Base-by-base conservation (phyloP, 2,888 invertebrate species). In the Alsophila aescularia region DNA sequence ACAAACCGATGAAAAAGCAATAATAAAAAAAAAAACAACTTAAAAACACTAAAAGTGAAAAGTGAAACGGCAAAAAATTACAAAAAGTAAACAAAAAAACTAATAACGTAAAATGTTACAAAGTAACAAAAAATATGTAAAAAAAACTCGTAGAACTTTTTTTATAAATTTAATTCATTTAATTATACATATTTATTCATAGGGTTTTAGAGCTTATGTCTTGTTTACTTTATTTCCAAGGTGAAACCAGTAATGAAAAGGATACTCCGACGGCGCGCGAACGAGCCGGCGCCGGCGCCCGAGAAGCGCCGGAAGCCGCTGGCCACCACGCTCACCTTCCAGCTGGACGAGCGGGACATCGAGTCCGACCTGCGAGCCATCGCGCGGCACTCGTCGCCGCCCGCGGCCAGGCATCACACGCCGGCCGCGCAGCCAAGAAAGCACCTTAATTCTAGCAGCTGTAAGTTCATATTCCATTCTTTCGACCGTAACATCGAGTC, bases 171-270 rank as follows among this genome's bases (percentile, higher is more conserved):
- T n/a, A n/a, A n/a, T n/a, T n/a, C n/a, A n/a, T n/a, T n/a, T n/a
- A n/a, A n/a, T n/a, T n/a, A n/a, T n/a, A n/a, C n/a, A n/a, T n/a
- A n/a, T n/a, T n/a, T n/a, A n/a, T n/a, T n/a, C n/a, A n/a, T n/a
- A n/a, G n/a, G n/a, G n/a, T n/a, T n/a, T n/a, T n/a, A n/a, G n/a
- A n/a, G n/a, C n/a, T 3, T 5, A 21, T 21, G 4, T 21, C 21
- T 21, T 6, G 21, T 18, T 24, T 27, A 10, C 15, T 24, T 2
- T 29, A 4, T 9, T n/a, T n/a, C 14, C 2, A 82, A 95, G 93
- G 94, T 96, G n/a, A 98, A 98, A 77, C 98, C 98, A 9, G 96
- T 97, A n/a, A 96, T 98, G 92, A 99, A 98, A 24, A 93, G 99
- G 18, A 99, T 98, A 83, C 89, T 99, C 18, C 92, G 99, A 3